Base-by-base conservation (phyloP, 2,888 invertebrate species). In the Psylliodes chrysocephalus region DNA sequence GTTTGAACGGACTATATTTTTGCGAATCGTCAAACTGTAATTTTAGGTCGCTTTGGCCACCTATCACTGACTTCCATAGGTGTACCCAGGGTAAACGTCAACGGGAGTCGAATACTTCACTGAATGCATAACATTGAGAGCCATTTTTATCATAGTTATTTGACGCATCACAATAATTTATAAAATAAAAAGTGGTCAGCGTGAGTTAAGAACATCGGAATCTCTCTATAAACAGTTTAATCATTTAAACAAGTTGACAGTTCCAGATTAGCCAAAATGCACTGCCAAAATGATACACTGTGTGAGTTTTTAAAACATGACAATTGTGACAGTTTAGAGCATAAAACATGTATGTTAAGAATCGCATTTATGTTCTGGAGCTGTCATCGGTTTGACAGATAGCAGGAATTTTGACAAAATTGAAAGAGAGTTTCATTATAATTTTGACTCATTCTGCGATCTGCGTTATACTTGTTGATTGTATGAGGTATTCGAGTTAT, bases 131-230 rank as follows among this genome's bases (percentile, higher is more conserved):
- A 60, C 53, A 40, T 30, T 57, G 44, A 44, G 44, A 55, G 52
- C 46, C 56, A 53, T 64, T 56, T 60, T 64, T 56, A 40, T 22
- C 46, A 22, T 46, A 46, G 22, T 46, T 60, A 60, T 35, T 64
- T 65, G 73, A 73, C 73, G 71, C 71, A 70, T 73, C 68, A 78
- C 76, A 76, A 76, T 76, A 77, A 77, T 69, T 30, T 46, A 56
- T 33, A 60, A 60, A 56, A 55, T n/a, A 52, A 60, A 60, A 15
- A 53, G 51, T 18, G 7, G 5, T 28, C 42, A 42, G 18, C 1
- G 42, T 25, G 12, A 14, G 25, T 47, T 12, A 25, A 47, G 18
- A 2, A 18, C 17, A 4, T 8, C 4, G n/a, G 18, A 18, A 17
- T 18, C 7, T 42, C 17, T 42, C 10, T 2, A 18, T 14, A n/a